Percentiles rank a stretch among this genome's conserved stretches.
Evolutionary conservation across 2,888 invertebrate genomes (phyloP).

Genomic region (Drosophila nr. perissopoda): DNA sequence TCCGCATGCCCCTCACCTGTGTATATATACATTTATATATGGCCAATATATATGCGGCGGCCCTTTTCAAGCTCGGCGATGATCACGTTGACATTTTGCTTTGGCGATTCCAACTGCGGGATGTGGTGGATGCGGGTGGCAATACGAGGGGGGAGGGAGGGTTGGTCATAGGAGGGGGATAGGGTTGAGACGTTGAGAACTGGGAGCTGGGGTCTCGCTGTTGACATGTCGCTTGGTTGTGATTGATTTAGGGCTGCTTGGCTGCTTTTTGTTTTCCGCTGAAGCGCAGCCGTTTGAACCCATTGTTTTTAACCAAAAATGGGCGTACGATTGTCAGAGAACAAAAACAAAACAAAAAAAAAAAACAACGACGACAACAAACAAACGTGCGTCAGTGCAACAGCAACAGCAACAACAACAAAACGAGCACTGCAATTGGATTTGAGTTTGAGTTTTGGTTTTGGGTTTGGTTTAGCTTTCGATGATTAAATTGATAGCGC

Average conservation of each 20-base stretch:
- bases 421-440: constrained; percentile 14
- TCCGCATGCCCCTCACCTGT: neutral
- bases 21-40: constrained; percentile 33
- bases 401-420: constrained; percentile 16
- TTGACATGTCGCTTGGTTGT: constrained; percentile 75
- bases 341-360: constrained; percentile 1
- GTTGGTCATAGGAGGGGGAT: neutral
- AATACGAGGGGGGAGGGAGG: neutral
- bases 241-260: constrained; percentile 79
- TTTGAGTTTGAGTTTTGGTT: constrained; percentile 11
- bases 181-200: neutral
- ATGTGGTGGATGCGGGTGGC: neutral
- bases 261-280: constrained; percentile 71
- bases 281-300: constrained; percentile 78
- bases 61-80: constrained; percentile 71
- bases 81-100: constrained; percentile 78
- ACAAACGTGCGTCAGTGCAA: constrained; percentile 33
- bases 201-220: constrained; percentile 32
- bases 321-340: constrained; percentile 61
- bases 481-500: constrained; percentile 38
- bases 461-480: neutral
- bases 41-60: constrained; percentile 75
- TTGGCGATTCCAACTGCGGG: constrained; percentile 27
- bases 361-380: constrained; percentile 33
- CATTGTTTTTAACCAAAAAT: constrained; percentile 76